phyloP scores from a whole-genome alignment of 2,797 vertebrate genomes.

The Hemitrygon akajei region DNA sequence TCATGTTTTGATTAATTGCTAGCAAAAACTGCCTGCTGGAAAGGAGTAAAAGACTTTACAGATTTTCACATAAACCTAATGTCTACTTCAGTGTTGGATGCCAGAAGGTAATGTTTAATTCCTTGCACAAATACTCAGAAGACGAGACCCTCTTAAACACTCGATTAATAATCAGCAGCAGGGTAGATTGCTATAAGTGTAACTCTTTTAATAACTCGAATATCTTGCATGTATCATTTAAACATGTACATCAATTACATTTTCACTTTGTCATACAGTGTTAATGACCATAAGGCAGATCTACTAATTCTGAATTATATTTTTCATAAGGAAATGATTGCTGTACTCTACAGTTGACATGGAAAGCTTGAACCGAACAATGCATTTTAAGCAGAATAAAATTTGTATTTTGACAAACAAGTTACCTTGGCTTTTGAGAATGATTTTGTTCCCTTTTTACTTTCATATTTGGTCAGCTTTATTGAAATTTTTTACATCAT shows the following conservation, averaged over 20 bases:
- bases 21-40: conserved; percentile 71
- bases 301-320: background rate
- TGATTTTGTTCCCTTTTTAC: background rate
- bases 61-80: conserved; percentile 61
- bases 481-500: background rate
- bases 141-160: conserved; percentile 30
- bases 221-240: conserved; percentile 13
- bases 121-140: conserved; percentile 46
- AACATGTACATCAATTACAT: background rate
- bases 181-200: background rate
- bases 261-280: background rate
- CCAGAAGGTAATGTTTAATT: conserved; percentile 61
- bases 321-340: conserved; percentile 11
- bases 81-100: conserved; percentile 40
- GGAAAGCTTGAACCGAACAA: background rate
- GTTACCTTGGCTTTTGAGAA: background rate
- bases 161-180: conserved; percentile 19
- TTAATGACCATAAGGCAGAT: conserved; percentile 21
- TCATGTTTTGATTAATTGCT: conserved; percentile 87
- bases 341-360: background rate
- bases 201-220: conserved; percentile 33
- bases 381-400: background rate
- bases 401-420: background rate
- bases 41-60: conserved; percentile 70
- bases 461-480: background rate